Base-by-base conservation (phyloP, 2,888 invertebrate genomes). In the Eumerus sabulonum region DNA sequence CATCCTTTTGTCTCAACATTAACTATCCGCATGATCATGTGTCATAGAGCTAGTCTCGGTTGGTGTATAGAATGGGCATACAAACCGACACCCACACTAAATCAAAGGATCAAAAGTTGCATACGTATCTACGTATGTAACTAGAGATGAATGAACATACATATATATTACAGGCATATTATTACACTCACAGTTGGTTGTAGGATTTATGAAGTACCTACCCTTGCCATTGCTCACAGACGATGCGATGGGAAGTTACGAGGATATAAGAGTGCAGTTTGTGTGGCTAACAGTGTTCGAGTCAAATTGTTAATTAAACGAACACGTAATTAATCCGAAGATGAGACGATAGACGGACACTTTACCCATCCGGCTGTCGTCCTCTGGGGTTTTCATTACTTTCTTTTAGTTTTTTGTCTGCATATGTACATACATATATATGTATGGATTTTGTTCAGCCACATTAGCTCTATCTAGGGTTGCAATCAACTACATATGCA, bases 231-330 rank as follows among this genome's bases (percentile, higher is more conserved):
- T 40, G 47, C 14, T 40, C 5, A 9, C 11, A 9, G 14, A 38
- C 51, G 14, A 40, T 12, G 36, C 47, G 36, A 50, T 17, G 38
- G n/a, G 13, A 36, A 40, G 40, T 47, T 40, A 9, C 12, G 13
- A 19, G 19, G 50, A 45, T 64, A 27, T 47, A 7, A 27, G 27
- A 27, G 35, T 59, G 59, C 66, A 51, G 64, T 59, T 27, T 27
- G 27, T 59, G 63, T 53, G 64, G 62, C 54, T 35, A 51, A 48
- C 56, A 50, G 64, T 48, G 56, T 35, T 18, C 60, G 72, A 81
- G 76, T 70, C 63, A 82, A 82, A 81, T 81, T 82, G 82, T 81
- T 82, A 77, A 83, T 83, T 81, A 81, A 83, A 81, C 74, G 82
- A 82, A 82, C 71, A 81, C 72, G 72, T 77, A 83, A 83, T 83